Conservation (phyloP, 64 coral and sea anemone genomes). For the Montipora capricornis region DNA sequence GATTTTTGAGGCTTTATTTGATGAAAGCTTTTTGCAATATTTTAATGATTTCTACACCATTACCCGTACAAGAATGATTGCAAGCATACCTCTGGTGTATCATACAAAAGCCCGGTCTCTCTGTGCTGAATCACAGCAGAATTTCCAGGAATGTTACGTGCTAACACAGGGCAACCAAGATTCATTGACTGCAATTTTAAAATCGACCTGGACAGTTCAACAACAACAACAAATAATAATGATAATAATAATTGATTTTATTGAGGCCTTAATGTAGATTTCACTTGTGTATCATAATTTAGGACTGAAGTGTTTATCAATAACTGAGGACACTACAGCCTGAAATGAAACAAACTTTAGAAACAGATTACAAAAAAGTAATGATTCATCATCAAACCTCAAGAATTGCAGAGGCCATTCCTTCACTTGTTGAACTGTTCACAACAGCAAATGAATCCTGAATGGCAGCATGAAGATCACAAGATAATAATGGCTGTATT, state of each 20-base stretch:
- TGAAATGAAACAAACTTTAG: background rate
- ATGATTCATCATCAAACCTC: constrained; percentile 45
- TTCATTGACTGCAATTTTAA: constrained; percentile 78
- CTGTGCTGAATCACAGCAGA: constrained; percentile 76
- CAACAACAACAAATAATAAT: no score
- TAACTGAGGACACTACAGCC: background rate
- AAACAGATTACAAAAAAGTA: background rate
- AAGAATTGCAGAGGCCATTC: constrained; percentile 90
- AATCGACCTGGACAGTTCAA: background rate
- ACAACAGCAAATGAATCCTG: constrained; percentile 78
- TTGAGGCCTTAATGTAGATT: background rate
- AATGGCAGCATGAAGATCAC: constrained; percentile 82
- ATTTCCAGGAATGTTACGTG: constrained; percentile 89
- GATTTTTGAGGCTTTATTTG: background rate
- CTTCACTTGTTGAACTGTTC: constrained; percentile 94
- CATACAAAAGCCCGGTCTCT: constrained; percentile 81
- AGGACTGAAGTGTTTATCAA: no score
- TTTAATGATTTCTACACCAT: no score
- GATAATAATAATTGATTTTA: background rate
- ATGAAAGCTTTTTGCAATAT: no score
- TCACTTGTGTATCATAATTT: no score
- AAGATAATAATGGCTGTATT: constrained; percentile 61
- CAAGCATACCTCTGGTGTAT: constrained; percentile 72
- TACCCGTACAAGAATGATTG: no score
- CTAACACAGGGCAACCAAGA: constrained; percentile 79